phyloP scores from a whole-genome alignment of 2,113 vertebrate species.

The Callionymus lyra region DNA sequence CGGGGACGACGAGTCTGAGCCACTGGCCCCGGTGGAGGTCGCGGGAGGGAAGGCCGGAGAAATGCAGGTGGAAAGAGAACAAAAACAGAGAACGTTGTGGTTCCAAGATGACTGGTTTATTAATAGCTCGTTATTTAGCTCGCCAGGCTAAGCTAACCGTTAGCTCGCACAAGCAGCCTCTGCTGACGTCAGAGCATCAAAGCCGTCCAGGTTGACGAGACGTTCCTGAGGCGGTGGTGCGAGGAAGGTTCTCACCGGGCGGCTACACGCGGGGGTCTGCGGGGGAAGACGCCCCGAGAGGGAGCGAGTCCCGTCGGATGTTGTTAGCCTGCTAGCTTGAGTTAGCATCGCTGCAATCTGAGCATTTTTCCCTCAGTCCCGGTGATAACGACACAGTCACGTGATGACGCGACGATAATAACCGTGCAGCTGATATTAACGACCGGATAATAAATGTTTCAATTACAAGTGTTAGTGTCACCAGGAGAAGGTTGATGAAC shows the following conservation, averaged over 20 bases:
- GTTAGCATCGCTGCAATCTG: not conserved
- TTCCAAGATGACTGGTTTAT: conserved; percentile 33
- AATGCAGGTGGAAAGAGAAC: conserved; percentile 40
- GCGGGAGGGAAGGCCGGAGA: not conserved
- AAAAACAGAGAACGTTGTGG: not conserved
- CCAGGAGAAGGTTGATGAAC: no score
- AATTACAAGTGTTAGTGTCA: no score
- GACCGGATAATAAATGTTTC: no score
- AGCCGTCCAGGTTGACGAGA: no score
- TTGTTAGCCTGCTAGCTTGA: not conserved
- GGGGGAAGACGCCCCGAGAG: not conserved
- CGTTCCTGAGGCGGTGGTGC: not conserved
- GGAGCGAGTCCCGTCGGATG: no score
- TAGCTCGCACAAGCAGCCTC: not conserved
- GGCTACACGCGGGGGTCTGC: not conserved
- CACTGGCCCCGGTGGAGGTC: no score
- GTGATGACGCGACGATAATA: no score
- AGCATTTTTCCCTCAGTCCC: no score
- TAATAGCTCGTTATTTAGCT: conserved; percentile 40
- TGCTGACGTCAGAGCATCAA: not conserved
- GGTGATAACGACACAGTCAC: no score
- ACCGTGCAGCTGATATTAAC: no score
- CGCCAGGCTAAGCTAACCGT: conserved; percentile 34
- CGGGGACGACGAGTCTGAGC: no score
- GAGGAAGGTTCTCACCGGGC: no score